Evolutionary conservation across 2,113 vertebrate genomes (phyloP), one percentile per base, ranked within the genome.

Genomic region (Myiozetetes cayanensis): DNA sequence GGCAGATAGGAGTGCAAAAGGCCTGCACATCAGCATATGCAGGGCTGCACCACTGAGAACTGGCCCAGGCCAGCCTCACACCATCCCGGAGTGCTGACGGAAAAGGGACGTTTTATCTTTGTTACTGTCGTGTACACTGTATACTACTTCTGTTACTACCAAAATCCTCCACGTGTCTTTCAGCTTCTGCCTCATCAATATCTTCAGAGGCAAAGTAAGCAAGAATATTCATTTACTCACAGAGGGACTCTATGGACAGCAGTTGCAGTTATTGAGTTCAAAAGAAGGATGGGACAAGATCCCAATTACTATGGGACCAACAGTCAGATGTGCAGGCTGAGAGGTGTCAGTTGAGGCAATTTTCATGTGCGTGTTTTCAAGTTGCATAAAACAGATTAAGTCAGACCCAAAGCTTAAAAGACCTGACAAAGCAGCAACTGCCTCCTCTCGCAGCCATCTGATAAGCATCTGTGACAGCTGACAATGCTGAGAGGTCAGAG

Each of bases 381-480:
- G 28, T 23, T 19, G 63, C 46, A 50, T 35, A 74, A 50, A 96
- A 23, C 37, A 1, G 71, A 95, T 94, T 75, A 93, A 94, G 75
- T 86, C 88, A 95, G 75, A 80, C 50, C 25, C 81, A 55, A 58
- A 81, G 74, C 75, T 85, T 76, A 73, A 52, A 84, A 77, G 43
- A 46, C 49, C 85, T 70, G 37, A 92, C 46, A 93, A 90, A 41
- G 19, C 90, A 94, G 53, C 33, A 82, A 73, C 81, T 91, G 59
- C 72, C 65, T 88, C 95, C 85, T 77, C 70, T 93, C 46, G 35
- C 55, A 77, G 65, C 35, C 92, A 94, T 86, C 88, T 94, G 95
- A 97, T 55, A 55, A 86, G 63, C 90, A 96, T 58, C 79, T 95
- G 94, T 85, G 85, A 84, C 67, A 93, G 75, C 88, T 77, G 82